Evolutionary conservation across 2,113 vertebrate species (phyloP), one percentile per base, ranked within the genome.

Genomic region (Stegostoma tigrinum): DNA sequence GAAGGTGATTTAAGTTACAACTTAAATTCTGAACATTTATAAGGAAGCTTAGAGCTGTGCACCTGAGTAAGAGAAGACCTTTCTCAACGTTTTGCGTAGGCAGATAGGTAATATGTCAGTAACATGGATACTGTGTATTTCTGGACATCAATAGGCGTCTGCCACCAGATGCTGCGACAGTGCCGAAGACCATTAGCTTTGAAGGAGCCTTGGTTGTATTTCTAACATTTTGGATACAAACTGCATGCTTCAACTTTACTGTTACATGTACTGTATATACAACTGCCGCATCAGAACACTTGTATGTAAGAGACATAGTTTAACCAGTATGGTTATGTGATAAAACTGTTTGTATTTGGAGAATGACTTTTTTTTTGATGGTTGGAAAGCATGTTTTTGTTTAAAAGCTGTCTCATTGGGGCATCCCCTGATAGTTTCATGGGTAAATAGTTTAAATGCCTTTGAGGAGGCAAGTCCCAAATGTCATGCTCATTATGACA

Each of bases 211-310:
- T 19, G 14, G 61, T 64, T 66, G 61, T 67, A 66, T 66, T 93
- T 66, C 21, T 2, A 66, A 66, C n/a, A 38, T 3, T 34, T 42
- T 2, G 19, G 61, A 66, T 93, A 93, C 61, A 64, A 64, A 91
- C 87, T 64, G 89, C 61, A 93, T 93, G n/a, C 89, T 93, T 66
- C 89, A 93, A 38, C 30, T 93, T 93, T 93, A n/a, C 64, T 93
- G 21, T 66, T 93, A 93, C 89, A 21, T n/a, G 34, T 66, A 93
- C 27, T 91, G 87, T 91, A 61, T 55, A 91, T 55, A 91, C 55
- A 64, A 91, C 61, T 93, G 61, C 61, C 34, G n/a, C 34, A 93
- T 19, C 87, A 93, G 64, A 93, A 66, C 38, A n/a, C 61, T 64
- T 93, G 34, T 93, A 93, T 93, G 89, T 93, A 64, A 93, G 61